Evolutionary conservation across 2,888 invertebrate species (phyloP), one percentile per base, ranked within the genome.

Genomic region (Ischnus inquisitorius): DNA sequence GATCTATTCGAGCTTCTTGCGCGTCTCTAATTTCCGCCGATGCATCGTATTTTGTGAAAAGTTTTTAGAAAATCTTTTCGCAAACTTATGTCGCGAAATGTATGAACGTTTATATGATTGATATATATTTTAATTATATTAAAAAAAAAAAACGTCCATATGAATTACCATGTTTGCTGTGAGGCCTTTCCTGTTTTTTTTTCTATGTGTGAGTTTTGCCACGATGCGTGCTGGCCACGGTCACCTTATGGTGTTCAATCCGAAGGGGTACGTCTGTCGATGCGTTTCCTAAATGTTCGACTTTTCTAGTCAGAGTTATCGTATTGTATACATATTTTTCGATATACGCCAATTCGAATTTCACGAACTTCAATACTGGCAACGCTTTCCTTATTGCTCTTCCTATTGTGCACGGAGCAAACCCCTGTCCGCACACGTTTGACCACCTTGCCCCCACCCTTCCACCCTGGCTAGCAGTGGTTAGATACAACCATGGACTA

Each of bases 401-500:
- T 34, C 8, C 6, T 8, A 34, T 34, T 34, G 4, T 34, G 34
- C 34, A 4, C 34, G 34, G 8, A 34, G 46, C 46, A n/a, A 14
- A 46, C 8, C 3, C 57, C 28, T 14, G 14, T 57, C 22, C 19
- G 16, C n/a, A 19, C 6, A 8, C 16, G 10, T 6, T 16, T 16
- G 2, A 6, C 8, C 51, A 1, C n/a, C 10, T 16, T 1, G 3
- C 22, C 54, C 19, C 10, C 12, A 34, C 8, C n/a, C 10, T 16
- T 1, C 8, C 22, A 16, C 19, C 10, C 12, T 6, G 4, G 34
- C 34, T 34, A 34, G 6, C 34, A 6, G 1, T 22, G 34, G 43
- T 34, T 60, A 19, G 62, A 19, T 76, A 25, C 48, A 19, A 60
- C 48, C 67, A 67, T 65, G 10, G 67, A 41, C 83, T 79, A 76